Evolutionary conservation across 1,140 invertebrate genomes (phyloP).

Genomic region (Neomicropteryx cornuta): DNA sequence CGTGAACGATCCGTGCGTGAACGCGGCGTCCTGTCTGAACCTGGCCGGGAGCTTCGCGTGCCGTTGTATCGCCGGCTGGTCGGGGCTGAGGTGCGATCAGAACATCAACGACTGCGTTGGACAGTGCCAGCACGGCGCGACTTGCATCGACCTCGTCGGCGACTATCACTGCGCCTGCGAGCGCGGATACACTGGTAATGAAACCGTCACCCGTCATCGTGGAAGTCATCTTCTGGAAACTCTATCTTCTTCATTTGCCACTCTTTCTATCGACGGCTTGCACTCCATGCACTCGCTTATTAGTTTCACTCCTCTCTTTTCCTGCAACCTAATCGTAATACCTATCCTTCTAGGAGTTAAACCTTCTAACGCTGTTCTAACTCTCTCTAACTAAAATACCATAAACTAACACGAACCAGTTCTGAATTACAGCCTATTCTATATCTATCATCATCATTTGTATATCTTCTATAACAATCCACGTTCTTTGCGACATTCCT

Average conservation of each 20-base stretch:
- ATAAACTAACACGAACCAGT: too few relatives aligned
- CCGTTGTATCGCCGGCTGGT: slow-evolving; percentile 74
- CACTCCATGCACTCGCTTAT: too few relatives aligned
- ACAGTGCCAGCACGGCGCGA: slow-evolving; percentile 77
- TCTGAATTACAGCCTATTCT: too few relatives aligned
- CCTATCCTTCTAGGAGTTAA: too few relatives aligned
- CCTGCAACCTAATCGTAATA: too few relatives aligned
- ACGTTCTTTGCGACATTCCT: too few relatives aligned
- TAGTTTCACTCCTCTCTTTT: too few relatives aligned
- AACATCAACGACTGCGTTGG: slow-evolving; percentile 84
- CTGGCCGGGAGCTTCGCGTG: slow-evolving; percentile 75
- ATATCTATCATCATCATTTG: too few relatives aligned
- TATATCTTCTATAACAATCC: too few relatives aligned
- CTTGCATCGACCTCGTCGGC: slow-evolving; percentile 74
- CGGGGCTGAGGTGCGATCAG: slow-evolving; percentile 72
- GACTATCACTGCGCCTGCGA: slow-evolving; percentile 75
- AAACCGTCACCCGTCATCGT: slow-evolving; percentile 4
- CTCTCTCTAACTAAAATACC: too few relatives aligned
- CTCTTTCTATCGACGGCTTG: too few relatives aligned
- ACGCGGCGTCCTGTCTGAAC: slow-evolving; percentile 70
- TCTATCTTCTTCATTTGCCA: slow-evolving; percentile 1
- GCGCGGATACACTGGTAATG: slow-evolving; percentile 63
- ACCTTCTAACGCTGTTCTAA: too few relatives aligned
- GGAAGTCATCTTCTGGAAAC: background rate
- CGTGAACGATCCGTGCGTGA: slow-evolving; percentile 60